These are phyloP conservation scores for Balaeniceps rex DNA, from an alignment of 2,113 vertebrate species.

Conservation along the genomic window DNA sequence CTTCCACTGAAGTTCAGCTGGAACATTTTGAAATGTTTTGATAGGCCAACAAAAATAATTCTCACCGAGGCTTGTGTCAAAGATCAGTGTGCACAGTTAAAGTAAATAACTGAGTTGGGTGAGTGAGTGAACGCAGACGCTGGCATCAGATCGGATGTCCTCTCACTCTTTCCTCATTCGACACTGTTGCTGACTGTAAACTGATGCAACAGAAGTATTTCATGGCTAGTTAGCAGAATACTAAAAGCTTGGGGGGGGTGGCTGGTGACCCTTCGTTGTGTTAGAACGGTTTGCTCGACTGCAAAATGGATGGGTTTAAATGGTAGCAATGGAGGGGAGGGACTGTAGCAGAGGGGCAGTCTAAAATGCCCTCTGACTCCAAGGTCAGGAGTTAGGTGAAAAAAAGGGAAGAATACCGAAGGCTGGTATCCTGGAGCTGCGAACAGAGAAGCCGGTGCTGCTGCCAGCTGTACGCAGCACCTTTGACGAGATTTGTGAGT, in stretches of 20 bases:
- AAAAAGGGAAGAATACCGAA: not conserved
- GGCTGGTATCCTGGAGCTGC: fast-evolving
- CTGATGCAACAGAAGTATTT: not conserved
- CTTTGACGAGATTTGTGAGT: not conserved
- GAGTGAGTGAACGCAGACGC: not conserved
- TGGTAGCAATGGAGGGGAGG: not conserved
- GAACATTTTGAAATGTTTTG: conserved; percentile 8
- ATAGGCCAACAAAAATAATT: conserved; percentile 49
- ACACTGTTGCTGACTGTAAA: not conserved
- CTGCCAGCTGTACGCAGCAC: not conserved
- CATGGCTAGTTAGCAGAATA: not conserved
- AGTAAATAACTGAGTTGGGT: not conserved
- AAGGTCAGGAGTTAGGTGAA: not conserved
- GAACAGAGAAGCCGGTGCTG: not conserved
- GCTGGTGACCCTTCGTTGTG: not conserved
- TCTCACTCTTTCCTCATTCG: not conserved
- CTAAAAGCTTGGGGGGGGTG: too few species aligned
- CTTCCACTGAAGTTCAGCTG: not conserved
- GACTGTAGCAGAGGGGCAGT: not conserved
- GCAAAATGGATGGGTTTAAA: not conserved
- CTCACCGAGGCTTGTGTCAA: conserved; percentile 7
- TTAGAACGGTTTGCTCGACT: not conserved
- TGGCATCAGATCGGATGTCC: not conserved
- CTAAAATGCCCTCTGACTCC: not conserved
- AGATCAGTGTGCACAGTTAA: conserved; percentile 2